Evolutionary conservation across 1,140 invertebrate species (phyloP).

Genomic region (Drosophila malerkotliana): DNA sequence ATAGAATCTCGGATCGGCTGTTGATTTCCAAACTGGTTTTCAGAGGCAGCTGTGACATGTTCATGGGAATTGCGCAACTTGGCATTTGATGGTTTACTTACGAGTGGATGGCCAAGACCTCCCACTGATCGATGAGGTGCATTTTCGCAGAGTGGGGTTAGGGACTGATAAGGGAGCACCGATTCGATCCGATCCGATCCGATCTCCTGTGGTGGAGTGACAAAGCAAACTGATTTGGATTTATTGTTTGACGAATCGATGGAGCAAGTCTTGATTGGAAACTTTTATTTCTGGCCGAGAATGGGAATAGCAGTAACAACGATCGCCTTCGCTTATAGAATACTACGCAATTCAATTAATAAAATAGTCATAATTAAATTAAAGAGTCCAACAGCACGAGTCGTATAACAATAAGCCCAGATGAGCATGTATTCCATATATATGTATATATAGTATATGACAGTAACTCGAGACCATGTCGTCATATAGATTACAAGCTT

Average conservation of each 20-base stretch:
- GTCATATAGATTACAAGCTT: constrained; percentile 65
- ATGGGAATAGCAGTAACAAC: constrained; percentile 10
- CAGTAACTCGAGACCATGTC: constrained; percentile 53
- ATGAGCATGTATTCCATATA: not conserved
- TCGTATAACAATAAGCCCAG: constrained; percentile 50
- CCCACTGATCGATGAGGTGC: constrained; percentile 68
- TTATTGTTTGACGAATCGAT: constrained; percentile 23
- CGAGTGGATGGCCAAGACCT: constrained; percentile 64
- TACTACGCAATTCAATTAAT: constrained; percentile 74
- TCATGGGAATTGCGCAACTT: constrained; percentile 21
- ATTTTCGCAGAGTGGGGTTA: constrained; percentile 1
- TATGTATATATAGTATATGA: constrained; percentile 4
- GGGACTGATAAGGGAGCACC: no score
- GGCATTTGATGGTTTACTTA: constrained; percentile 34
- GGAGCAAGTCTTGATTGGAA: constrained; percentile 27
- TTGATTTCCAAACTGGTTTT: constrained; percentile 28
- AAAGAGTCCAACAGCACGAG: constrained; percentile 43
- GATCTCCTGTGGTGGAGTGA: constrained; percentile 28
- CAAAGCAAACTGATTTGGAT: constrained; percentile 46
- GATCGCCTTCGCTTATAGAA: constrained; percentile 40
- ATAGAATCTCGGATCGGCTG: not conserved
- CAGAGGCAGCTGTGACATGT: constrained; percentile 10
- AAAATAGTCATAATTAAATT: constrained; percentile 79
- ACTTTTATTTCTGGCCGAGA: constrained; percentile 27
- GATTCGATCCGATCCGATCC: no score